These are phyloP conservation scores for Oxyscelio sp. DNA, from an alignment of 2,888 invertebrate genomes.

Conservation along the genomic window DNA sequence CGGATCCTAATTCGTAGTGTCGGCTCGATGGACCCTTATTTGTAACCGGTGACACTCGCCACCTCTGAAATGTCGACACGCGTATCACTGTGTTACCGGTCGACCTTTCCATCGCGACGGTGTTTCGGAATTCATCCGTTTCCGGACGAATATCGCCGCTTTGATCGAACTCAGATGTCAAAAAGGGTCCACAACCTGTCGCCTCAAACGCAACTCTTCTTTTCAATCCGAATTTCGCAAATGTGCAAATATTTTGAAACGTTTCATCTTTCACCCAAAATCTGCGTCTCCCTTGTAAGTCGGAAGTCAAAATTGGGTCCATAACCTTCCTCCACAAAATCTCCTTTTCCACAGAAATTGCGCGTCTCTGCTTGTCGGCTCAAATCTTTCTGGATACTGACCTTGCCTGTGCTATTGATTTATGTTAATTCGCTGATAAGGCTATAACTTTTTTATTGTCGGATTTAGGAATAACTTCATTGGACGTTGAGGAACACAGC, in stretches of 20 bases:
- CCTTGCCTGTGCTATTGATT: constrained; percentile 67
- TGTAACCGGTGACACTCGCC: constrained; percentile 84
- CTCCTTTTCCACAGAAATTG: background rate
- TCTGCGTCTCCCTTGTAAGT: too few relatives aligned
- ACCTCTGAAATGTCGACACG: constrained; percentile 77
- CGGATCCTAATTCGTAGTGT: constrained; percentile 84
- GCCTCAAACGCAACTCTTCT: too few relatives aligned
- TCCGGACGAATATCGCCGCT: constrained; percentile 5
- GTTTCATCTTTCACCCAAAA: too few relatives aligned
- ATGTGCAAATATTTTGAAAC: too few relatives aligned
- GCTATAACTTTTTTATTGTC: constrained; percentile 58
- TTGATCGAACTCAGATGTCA: too few relatives aligned
- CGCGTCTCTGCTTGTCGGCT: background rate
- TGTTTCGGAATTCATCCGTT: constrained; percentile 7
- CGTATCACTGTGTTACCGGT: constrained; percentile 72
- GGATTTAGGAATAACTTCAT: constrained; percentile 65
- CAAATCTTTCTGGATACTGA: constrained; percentile 35
- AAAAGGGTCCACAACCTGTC: too few relatives aligned
- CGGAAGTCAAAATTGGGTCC: too few relatives aligned
- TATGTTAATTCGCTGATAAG: constrained; percentile 69
- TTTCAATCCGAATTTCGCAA: too few relatives aligned
- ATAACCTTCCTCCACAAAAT: too few relatives aligned
- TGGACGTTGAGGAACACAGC: constrained; percentile 3
- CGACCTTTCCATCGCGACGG: constrained; percentile 5
- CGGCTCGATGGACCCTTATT: constrained; percentile 82